Evolutionary conservation across 1,140 invertebrate species (phyloP).

Genomic region (Globodera ellingtonae): DNA sequence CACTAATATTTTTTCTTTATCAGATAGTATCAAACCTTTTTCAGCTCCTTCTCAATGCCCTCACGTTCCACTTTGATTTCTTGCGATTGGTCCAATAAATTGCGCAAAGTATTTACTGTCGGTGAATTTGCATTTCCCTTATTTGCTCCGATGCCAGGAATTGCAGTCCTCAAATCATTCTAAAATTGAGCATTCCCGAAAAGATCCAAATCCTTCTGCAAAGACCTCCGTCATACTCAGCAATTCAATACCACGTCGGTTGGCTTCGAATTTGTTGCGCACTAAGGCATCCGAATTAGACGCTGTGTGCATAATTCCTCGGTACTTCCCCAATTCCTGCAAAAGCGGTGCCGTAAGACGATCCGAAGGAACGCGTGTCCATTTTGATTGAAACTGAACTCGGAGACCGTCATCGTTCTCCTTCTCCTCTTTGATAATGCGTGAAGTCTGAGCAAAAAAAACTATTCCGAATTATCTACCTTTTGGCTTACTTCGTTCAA

Average conservation of each 20-base stretch:
- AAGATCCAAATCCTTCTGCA: slow-evolving; percentile 71
- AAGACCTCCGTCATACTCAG: slow-evolving; percentile 69
- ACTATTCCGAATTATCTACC: background rate
- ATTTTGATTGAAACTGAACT: slow-evolving; percentile 82
- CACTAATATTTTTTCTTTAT: background rate
- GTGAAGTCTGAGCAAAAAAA: slow-evolving; percentile 72
- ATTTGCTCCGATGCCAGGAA: slow-evolving; percentile 64
- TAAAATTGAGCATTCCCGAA: slow-evolving; percentile 77
- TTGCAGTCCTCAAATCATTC: slow-evolving; percentile 66
- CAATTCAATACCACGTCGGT: slow-evolving; percentile 39
- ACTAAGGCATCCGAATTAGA: slow-evolving; percentile 76
- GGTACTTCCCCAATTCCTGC: slow-evolving; percentile 84
- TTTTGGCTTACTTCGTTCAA: slow-evolving; percentile 79
- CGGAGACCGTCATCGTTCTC: slow-evolving; percentile 84
- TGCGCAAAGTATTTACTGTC: slow-evolving; percentile 74
- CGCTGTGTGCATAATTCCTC: slow-evolving; percentile 85
- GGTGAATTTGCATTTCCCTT: slow-evolving; percentile 37
- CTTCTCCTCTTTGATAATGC: slow-evolving; percentile 86
- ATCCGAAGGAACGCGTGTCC: slow-evolving; percentile 84
- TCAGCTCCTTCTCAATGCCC: slow-evolving; percentile 73
- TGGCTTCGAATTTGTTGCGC: slow-evolving; percentile 73
- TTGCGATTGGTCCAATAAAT: slow-evolving; percentile 75
- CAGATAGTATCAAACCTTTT: slow-evolving; percentile 71
- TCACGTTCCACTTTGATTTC: slow-evolving; percentile 74
- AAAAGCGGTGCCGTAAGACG: slow-evolving; percentile 85